These are phyloP conservation scores for Sphenodon punctatus DNA, from an alignment of 2,797 vertebrate genomes.

Conservation along the genomic window DNA sequence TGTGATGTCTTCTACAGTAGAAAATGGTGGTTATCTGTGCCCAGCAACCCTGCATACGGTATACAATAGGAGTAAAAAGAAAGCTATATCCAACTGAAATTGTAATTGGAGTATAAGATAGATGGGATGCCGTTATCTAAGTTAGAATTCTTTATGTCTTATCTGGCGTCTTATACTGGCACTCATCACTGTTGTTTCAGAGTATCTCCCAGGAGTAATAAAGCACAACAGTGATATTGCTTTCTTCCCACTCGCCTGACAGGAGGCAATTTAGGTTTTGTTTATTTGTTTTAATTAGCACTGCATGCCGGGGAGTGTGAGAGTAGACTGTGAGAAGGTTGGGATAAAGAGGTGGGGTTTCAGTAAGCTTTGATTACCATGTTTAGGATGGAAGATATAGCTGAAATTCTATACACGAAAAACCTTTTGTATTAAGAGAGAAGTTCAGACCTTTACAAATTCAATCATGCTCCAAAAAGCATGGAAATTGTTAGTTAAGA, in stretches of 20 bases:
- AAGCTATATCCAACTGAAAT: neutral
- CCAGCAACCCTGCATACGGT: fast-evolving
- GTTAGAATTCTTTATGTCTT: neutral
- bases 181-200: neutral
- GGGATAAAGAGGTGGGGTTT: neutral
- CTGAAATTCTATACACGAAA: too few relatives aligned
- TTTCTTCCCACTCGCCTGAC: neutral
- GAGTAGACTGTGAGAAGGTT: neutral
- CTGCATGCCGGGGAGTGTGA: neutral
- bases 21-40: fast-evolving
- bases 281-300: neutral
- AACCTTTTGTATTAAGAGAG: too few relatives aligned
- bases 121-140: neutral
- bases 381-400: too few relatives aligned
- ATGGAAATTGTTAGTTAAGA: too few relatives aligned
- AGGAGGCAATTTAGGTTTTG: neutral
- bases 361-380: neutral
- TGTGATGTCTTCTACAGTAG: neutral
- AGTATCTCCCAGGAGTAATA: neutral
- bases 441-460: too few relatives aligned
- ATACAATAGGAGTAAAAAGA: neutral
- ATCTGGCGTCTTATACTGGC: neutral
- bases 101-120: neutral
- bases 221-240: too few relatives aligned
- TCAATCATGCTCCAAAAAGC: too few relatives aligned